These are phyloP conservation scores for Pseudomyrmex dendroicus DNA, from an alignment of 1,140 invertebrate species.

Conservation along the genomic window DNA sequence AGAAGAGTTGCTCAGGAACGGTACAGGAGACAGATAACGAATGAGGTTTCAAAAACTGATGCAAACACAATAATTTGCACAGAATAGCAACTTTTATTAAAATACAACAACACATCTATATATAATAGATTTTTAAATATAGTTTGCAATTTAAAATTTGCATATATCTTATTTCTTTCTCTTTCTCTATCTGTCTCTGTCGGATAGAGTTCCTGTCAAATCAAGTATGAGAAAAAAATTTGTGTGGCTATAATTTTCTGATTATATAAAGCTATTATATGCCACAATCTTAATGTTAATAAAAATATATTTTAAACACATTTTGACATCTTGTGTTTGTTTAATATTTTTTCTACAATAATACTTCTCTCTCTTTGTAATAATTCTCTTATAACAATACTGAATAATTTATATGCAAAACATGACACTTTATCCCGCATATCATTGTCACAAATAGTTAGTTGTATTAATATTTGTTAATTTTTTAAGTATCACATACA, in stretches of 20 bases:
- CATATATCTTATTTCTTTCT: constrained; percentile 35
- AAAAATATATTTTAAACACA: constrained; percentile 23
- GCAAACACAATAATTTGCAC: constrained; percentile 81
- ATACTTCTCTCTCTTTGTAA: constrained; percentile 2
- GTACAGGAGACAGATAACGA: constrained; percentile 77
- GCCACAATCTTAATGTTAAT: constrained; percentile 52
- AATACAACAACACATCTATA: constrained; percentile 80
- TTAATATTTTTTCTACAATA: neutral
- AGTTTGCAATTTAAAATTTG: constrained; percentile 61
- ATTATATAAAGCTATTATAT: constrained; percentile 35
- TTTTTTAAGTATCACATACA: constrained; percentile 13
- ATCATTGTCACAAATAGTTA: constrained; percentile 35
- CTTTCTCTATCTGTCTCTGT: constrained; percentile 65
- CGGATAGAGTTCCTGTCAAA: constrained; percentile 77
- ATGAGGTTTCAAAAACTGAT: constrained; percentile 81
- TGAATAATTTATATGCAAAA: constrained; percentile 40
- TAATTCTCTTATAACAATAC: constrained; percentile 49
- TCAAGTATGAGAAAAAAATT: neutral
- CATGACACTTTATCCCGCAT: constrained; percentile 5
- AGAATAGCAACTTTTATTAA: constrained; percentile 83
- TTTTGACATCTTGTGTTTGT: neutral
- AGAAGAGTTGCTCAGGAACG: constrained; percentile 75
- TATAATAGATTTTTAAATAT: constrained; percentile 71
- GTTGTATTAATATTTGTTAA: constrained; percentile 52
- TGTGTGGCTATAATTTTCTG: constrained; percentile 33